Evolutionary conservation across 2,797 vertebrate genomes (phyloP), one percentile per base, ranked within the genome.

Genomic region (Manis pentadactyla): DNA sequence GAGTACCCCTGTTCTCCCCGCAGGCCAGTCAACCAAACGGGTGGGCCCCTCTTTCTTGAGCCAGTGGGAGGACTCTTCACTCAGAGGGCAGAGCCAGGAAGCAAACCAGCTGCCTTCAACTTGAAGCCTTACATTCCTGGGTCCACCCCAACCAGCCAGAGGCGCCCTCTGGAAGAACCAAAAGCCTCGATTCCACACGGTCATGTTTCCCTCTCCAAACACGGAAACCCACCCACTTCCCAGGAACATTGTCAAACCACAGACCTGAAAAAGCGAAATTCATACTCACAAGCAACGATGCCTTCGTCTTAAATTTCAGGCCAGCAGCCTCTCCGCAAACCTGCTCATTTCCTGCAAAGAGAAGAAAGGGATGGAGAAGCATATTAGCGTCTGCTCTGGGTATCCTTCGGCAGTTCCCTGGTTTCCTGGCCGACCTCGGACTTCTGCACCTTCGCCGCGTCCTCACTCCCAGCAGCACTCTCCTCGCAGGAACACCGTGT

Each of bases 281-380:
- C 0, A 17, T 97, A 98, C 98, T 98, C 97, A 98, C 98, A 77
- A 0, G 95, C 94, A 96, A 95, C 87, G 93, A 89, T 7, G 95
- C 46, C 97, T 97, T 75, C 23, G 87, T 96, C 96, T 98, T 97
- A 97, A 97, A 98, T 97, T 88, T 97, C 96, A 42, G 0, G 83
- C 1, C 87, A 51, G 96, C 21, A 91, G 89, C 93, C 97, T 93
- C 96, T 93, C 79, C 46, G 9, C 95, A 94, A 93, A 97, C 95
- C 93, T 94, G 97, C 95, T 95, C 98, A 98, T 98, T 95, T 98
- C 98, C 98, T 98, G 92, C 85, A 92, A 97, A 97, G 86, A 6
- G 9, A 92, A 92, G 81, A 97, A 86, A 84, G 29, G 90, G 87
- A 42, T 5, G 84, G 81, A 93, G 71, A 91, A 82, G 90, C 93